Conservation (phyloP, 2,113 vertebrate genomes). For the Microtus montanus region DNA sequence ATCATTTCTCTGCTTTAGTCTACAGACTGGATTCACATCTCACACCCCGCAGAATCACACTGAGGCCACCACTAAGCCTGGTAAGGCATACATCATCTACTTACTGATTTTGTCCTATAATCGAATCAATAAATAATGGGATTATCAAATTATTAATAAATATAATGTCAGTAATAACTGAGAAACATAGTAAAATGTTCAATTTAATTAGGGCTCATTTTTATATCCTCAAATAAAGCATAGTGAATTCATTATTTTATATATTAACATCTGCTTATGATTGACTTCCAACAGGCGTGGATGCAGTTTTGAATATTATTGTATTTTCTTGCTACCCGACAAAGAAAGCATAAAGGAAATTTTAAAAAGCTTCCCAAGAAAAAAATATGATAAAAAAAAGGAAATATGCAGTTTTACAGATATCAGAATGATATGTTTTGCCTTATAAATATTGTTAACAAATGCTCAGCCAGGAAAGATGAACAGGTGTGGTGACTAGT, state of each 20-base stretch:
- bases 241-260: slow-evolving; percentile 5
- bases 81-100: background rate
- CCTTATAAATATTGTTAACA: slow-evolving; percentile 61
- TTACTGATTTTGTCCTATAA: slow-evolving; percentile 3
- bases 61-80: background rate
- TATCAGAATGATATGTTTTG: background rate
- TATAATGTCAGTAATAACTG: background rate
- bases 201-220: background rate
- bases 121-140: background rate
- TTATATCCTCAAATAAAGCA: slow-evolving; percentile 9
- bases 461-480: slow-evolving; percentile 51
- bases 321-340: background rate
- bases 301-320: slow-evolving; percentile 1
- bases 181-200: background rate
- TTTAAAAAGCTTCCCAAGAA: background rate
- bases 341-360: background rate
- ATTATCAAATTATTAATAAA: background rate
- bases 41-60: background rate
- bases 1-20: background rate
- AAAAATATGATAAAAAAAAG: background rate
- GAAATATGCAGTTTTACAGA: slow-evolving; percentile 13
- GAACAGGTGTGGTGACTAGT: slow-evolving; percentile 49
- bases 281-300: background rate
- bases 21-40: background rate
- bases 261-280: slow-evolving; percentile 1